A percentile compares a stretch with the other conserved stretches of the same genome.
These are phyloP conservation scores for Morpho deidamia DNA, from an alignment of 2,888 invertebrate genomes.

Conservation along the genomic window DNA sequence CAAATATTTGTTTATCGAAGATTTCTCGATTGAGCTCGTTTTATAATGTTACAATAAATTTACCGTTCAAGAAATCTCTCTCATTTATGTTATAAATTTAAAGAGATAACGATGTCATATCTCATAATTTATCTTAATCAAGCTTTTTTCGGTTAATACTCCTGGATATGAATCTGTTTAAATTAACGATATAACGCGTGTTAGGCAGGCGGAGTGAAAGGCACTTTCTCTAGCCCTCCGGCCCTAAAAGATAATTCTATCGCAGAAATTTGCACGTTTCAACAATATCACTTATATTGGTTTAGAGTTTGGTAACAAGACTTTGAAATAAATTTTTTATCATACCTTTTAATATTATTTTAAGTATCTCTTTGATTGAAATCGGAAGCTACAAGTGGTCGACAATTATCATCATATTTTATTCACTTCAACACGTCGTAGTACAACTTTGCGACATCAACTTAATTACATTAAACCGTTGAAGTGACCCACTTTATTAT, in stretches of 20 bases:
- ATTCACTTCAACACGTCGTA: neutral
- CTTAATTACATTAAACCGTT: neutral
- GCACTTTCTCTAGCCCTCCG: conserved; percentile 74
- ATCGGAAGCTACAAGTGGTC: conserved; percentile 9
- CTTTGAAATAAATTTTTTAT: too few species aligned
- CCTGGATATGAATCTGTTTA: conserved; percentile 57
- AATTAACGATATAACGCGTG: conserved; percentile 47
- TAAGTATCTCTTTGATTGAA: conserved; percentile 10
- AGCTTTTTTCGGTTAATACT: conserved; percentile 16
- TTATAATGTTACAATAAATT: too few species aligned
- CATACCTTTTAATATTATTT: too few species aligned
- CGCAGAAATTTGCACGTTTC: conserved; percentile 69
- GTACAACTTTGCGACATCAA: conserved; percentile 5
- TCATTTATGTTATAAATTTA: too few species aligned
- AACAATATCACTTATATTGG: conserved; percentile 58
- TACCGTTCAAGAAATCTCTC: too few species aligned
- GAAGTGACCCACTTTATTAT: neutral
- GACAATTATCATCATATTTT: conserved; percentile 12
- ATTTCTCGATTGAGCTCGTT: too few species aligned
- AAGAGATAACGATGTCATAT: too few species aligned
- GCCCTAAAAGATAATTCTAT: conserved; percentile 60
- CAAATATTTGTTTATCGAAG: too few species aligned
- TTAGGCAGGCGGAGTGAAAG: conserved; percentile 64
- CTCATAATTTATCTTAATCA: too few species aligned
- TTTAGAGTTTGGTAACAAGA: conserved; percentile 18